Evolutionary conservation across 2,113 vertebrate species (phyloP).

Genomic region (Thymallus thymallus): DNA sequence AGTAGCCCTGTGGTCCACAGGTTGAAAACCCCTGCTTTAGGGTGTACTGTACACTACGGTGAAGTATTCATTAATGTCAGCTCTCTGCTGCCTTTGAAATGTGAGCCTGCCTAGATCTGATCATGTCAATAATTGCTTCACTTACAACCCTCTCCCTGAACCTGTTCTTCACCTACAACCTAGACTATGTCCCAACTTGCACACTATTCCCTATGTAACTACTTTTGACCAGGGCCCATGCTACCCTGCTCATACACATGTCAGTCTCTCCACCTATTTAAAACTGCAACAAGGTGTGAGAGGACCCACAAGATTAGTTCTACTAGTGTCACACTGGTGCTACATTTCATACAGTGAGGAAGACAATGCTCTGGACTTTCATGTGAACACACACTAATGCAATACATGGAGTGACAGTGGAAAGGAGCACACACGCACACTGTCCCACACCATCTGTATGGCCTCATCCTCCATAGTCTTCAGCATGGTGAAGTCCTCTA

Average conservation of each 20-base stretch:
- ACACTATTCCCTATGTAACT: too few relatives aligned
- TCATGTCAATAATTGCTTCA: too few relatives aligned
- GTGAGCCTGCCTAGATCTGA: neutral
- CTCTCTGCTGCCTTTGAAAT: neutral
- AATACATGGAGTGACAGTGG: too few relatives aligned
- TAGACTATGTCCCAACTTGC: too few relatives aligned
- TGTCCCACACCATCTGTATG: conserved; percentile 75
- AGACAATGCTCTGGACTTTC: neutral
- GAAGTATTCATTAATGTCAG: neutral
- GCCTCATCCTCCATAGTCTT: conserved; percentile 87
- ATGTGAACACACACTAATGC: too few relatives aligned
- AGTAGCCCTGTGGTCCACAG: too few relatives aligned
- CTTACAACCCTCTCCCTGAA: neutral
- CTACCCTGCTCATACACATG: neutral
- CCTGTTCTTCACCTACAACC: neutral
- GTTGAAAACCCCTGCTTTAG: neutral
- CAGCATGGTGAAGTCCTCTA: conserved; percentile 87
- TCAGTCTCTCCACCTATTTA: neutral
- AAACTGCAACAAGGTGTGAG: neutral
- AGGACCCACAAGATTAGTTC: neutral
- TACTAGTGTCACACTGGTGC: neutral
- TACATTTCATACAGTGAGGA: neutral
- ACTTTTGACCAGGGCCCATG: too few relatives aligned
- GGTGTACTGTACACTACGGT: neutral
- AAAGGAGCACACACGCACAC: conserved; percentile 5